Evolutionary conservation across 2,113 vertebrate species (phyloP).

Genomic region (Syngnathus typhle): DNA sequence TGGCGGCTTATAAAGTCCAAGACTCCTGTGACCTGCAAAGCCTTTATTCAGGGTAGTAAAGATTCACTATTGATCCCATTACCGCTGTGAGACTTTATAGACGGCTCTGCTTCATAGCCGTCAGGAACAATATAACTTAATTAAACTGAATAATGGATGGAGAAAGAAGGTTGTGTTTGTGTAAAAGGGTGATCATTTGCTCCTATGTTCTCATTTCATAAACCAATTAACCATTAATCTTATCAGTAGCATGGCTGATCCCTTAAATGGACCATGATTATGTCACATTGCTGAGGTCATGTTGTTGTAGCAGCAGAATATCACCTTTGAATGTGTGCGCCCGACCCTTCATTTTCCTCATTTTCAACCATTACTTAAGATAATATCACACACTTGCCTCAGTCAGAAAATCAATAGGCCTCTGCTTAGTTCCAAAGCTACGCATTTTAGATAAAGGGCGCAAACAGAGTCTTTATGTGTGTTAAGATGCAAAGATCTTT

Average conservation of each 20-base stretch:
- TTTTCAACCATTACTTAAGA: slow-evolving; percentile 36
- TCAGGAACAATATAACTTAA: slow-evolving; percentile 39
- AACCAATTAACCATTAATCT: slow-evolving; percentile 49
- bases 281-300: slow-evolving; percentile 44
- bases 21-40: slow-evolving; percentile 23
- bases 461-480: slow-evolving; percentile 6
- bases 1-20: slow-evolving; percentile 6
- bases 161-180: slow-evolving; percentile 15
- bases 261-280: slow-evolving; percentile 53
- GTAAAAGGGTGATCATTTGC: slow-evolving; percentile 10
- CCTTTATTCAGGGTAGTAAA: slow-evolving; percentile 29
- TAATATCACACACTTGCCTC: slow-evolving; percentile 54
- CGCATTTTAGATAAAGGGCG: slow-evolving; percentile 59
- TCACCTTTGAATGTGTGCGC: slow-evolving; percentile 19
- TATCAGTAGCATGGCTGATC: slow-evolving; percentile 35
- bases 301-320: slow-evolving; percentile 31
- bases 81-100: slow-evolving; percentile 29
- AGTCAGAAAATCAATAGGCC: slow-evolving; percentile 59
- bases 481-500: slow-evolving; percentile 50
- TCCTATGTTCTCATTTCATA: slow-evolving; percentile 10
- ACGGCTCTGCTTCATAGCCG: slow-evolving; percentile 24
- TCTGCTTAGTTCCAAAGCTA: slow-evolving; percentile 49
- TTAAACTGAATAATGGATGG: slow-evolving; percentile 35
- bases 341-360: slow-evolving; percentile 31
- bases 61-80: slow-evolving; percentile 51